Evolutionary conservation across 2,797 vertebrate species (phyloP), one percentile per base, ranked within the genome.

Genomic region (Rousettus madagascariensis): DNA sequence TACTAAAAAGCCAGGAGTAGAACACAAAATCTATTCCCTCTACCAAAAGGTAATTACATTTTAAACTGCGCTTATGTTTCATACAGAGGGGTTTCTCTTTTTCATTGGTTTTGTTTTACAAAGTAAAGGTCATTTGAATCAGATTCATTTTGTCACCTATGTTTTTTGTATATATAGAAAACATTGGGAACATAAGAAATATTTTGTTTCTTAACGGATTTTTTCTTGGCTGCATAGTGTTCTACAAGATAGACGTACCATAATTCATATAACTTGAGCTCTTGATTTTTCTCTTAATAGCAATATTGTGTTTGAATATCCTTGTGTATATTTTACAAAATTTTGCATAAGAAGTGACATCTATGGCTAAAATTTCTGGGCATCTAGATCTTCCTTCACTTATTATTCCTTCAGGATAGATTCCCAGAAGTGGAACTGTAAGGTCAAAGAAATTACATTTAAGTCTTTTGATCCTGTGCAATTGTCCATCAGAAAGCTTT

Each of bases 351-450:
- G 51, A 91, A 86, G 46, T 85, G 38, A 28, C 8, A 24, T 57
- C 33, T 61, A 1, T 80, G 55, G 24, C 59, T 91, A 61, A 94
- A 61, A 79, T 68, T 63, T 85, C 7, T 53, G 75, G 19, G 13
- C 10, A 33, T 87, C 43, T 80, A 86, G 33, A 61, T 94, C 53
- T 82, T 80, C 4, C 20, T 75, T 85, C 11, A 88, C 22, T 46
- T 57, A 22, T 90, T 77, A 66, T 74, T 86, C 79, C 66, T 93
- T 86, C 66, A 63, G 8, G 86, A 26, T 95, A 94, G 92, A 69
- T 74, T 78, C 24, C 26, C 22, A 33, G 24, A 95, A 80, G 22
- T 84, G 2, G 66, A 72, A 65, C 20, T 38, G 66, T 0, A 77
- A 88, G 2, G 26, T 19, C 24, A 36, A 59, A 63, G 7, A 41